phyloP scores from a whole-genome alignment of 2,113 vertebrate genomes.

The Enhydra lutris region DNA sequence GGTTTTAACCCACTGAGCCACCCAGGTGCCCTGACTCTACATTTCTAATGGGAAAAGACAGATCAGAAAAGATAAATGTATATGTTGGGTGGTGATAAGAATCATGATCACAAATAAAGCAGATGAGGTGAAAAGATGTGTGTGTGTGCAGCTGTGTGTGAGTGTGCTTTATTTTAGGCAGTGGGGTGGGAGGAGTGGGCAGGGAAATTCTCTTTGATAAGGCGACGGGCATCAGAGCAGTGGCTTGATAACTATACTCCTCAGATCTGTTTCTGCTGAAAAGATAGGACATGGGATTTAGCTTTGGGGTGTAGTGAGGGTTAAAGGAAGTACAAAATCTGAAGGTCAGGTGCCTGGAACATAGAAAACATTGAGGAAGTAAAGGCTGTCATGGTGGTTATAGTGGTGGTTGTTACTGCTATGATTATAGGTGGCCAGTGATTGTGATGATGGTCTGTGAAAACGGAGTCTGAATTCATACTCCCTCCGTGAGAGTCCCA shows the following conservation, averaged over 20 bases:
- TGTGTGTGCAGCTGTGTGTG: not conserved
- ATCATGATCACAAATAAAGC: not conserved
- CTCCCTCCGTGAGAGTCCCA: not conserved
- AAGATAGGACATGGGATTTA: not conserved
- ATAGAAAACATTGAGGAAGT: not conserved
- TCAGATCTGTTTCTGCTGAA: not conserved
- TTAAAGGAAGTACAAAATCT: not conserved
- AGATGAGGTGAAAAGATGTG: not conserved
- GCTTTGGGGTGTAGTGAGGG: not conserved
- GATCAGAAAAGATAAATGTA: not conserved
- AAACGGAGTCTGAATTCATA: not conserved
- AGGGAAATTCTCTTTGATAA: not conserved
- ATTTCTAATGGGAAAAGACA: not conserved
- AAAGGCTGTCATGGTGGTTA: not conserved
- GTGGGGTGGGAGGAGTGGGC: too few species aligned
- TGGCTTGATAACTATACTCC: not conserved
- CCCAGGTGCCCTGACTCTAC: not conserved
- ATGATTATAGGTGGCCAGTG: too few species aligned
- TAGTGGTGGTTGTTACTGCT: too few species aligned
- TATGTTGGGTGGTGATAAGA: not conserved
- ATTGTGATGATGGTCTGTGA: accelerated
- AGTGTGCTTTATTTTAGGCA: not conserved
- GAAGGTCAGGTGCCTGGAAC: not conserved
- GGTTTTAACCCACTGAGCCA: too few species aligned
- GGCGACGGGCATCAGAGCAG: not conserved